Evolutionary conservation across 2,888 invertebrate genomes (phyloP), one percentile per base, ranked within the genome.

Genomic region (Eristalis tenax): DNA sequence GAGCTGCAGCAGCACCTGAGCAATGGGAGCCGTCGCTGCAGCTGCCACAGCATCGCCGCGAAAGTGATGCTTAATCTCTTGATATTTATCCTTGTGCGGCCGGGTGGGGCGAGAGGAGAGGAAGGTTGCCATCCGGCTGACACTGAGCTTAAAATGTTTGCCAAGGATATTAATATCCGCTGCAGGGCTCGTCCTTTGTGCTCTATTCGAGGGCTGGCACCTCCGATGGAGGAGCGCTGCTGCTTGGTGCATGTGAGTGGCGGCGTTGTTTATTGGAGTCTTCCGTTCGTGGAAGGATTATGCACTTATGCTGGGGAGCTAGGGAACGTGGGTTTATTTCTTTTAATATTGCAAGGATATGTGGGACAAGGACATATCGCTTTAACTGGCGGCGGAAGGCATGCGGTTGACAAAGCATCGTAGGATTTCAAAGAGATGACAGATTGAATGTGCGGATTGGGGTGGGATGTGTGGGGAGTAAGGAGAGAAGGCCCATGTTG

Each of bases 121-220:
- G 77, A 50, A 26, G 38, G 50, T 5, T 70, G 40, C 18, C 63
- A 50, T 63, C 63, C 70, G 56, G 43, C 78, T 70, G 70, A 78
- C 78, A 70, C 63, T 71, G 63, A 64, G 78, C 70, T 78, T 64
- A 64, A 70, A 78, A 64, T 78, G 78, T 78, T 78, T 64, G 70
- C 70, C 35, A 64, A 65, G 70, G 64, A 78, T 78, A 78, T 78
- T 70, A 70, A 70, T 70, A 70, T 69, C 38, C 56, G 63, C 59
- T 64, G 64, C 63, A 40, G 77, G 63, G 63, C 63, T 56, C 56
- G 26, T 70, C 23, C 50, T 50, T 50, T 26, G 43, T 75, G 38
- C 74, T 26, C 3, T 35, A 63, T 11, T 4, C 28, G 35, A 35
- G 35, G 35, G 35, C 35, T 35, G 35, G 11, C 35, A 35, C 35